Base-by-base conservation (phyloP, 2,797 vertebrate genomes). In the Sebastes alutus region DNA sequence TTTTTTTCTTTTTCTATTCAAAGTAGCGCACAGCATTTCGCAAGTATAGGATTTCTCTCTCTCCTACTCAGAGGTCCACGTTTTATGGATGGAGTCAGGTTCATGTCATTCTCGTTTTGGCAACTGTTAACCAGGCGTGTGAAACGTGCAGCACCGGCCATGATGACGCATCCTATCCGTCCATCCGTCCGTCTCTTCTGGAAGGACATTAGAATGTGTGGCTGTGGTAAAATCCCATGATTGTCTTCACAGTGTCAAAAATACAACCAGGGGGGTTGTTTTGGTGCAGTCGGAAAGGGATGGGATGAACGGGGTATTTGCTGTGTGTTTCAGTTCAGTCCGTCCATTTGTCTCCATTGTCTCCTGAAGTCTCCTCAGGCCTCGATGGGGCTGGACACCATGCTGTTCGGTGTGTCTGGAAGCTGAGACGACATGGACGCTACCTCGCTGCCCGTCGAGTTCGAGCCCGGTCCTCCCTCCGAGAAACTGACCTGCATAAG, bases 231-330 rank as follows among this genome's bases (percentile, higher is more conserved):
- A 94, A 97, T 98, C 97, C 97, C 97, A 97, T 97, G 98, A 99
- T 99, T 99, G 98, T 99, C 98, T 98, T 99, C 98, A 99, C 98
- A 99, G 98, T 99, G 98, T 99, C 94, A 94, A 89, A 89, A 96
- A 96, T 96, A 96, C 97, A 97, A 97, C 96, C 96, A 95, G 96
- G 93, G 90, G 90, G 84, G 88, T 93, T 93, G 93, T 88, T 89
- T 42, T 96, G 95, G 89, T 97, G 96, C 95, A 93, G 94, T 95
- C 92, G 77, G 85, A 56, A 56, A 38, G 80, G 63, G 67, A 14
- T 62, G 78, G 80, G 65, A 58, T 80, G 82, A 69, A 49, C 33
- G 3, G 68, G 69, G 23, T 69, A 27, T 32, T 25, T 18, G 16
- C 60, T 62, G 65, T 54, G 94, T 94, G 38, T 42, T 42, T 96